These are phyloP conservation scores for Diorhabda carinulata DNA, from an alignment of 1,140 invertebrate genomes.

Conservation along the genomic window DNA sequence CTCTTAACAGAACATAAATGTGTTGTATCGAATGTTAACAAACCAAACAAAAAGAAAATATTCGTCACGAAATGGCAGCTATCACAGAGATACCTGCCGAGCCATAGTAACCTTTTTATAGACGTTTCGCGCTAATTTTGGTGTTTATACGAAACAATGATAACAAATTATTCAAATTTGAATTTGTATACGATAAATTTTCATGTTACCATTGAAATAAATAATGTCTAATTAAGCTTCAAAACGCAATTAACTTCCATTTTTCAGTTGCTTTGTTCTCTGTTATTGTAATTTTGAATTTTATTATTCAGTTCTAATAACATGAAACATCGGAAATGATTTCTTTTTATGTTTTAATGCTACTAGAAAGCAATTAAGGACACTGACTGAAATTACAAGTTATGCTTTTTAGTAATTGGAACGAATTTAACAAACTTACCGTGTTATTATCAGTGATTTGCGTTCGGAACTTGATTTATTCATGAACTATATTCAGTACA, in stretches of 20 bases:
- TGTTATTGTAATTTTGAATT: not conserved
- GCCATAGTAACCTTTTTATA: too few species aligned
- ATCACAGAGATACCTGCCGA: too few species aligned
- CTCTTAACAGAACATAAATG: too few species aligned
- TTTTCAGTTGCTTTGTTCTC: not conserved
- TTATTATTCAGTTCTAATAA: not conserved
- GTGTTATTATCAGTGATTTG: constrained; percentile 13
- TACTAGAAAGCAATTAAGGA: constrained; percentile 6
- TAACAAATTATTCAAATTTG: too few species aligned
- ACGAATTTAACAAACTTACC: not conserved
- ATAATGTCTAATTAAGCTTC: not conserved
- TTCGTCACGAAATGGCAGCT: too few species aligned
- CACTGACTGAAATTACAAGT: constrained; percentile 5
- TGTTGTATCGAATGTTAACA: too few species aligned
- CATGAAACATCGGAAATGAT: constrained; percentile 1
- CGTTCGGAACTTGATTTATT: constrained; percentile 8
- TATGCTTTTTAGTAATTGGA: constrained; percentile 7
- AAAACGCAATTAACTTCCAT: not conserved
- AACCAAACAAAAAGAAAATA: too few species aligned
- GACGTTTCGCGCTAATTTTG: too few species aligned
- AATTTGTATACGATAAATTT: too few species aligned
- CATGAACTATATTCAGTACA: not conserved
- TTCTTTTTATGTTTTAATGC: constrained; percentile 8
- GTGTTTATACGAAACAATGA: too few species aligned
- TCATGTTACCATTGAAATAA: not conserved